Percentiles rank a stretch among this genome's conserved stretches.
phyloP scores from a whole-genome alignment of 2,113 vertebrate genomes.

The Orcinus orca region DNA sequence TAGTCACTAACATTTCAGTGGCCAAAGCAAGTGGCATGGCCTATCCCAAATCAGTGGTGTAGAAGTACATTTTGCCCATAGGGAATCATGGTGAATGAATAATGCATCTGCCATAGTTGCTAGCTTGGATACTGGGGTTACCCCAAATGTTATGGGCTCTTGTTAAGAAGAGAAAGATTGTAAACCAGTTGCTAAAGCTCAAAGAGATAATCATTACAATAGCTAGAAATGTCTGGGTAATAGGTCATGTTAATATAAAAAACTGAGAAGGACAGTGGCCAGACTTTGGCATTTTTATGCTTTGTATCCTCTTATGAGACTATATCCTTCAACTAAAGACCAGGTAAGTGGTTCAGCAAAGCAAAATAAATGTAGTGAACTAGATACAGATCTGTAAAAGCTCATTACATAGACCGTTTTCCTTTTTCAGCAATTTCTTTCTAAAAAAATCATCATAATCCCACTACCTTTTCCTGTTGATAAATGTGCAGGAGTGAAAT shows the following conservation, averaged over 20 bases:
- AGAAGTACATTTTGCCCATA: neutral
- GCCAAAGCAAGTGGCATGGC: neutral
- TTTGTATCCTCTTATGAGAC: neutral
- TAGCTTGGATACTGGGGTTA: neutral
- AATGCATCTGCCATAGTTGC: neutral
- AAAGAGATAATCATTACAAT: neutral
- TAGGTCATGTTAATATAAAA: neutral
- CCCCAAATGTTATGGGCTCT: neutral
- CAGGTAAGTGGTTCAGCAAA: neutral
- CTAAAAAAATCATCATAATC: constrained; percentile 10
- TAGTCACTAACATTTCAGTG: neutral
- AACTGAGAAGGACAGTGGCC: neutral
- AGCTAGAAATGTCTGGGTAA: neutral
- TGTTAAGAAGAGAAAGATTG: neutral
- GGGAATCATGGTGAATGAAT: neutral
- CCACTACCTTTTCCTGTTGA: constrained; percentile 77
- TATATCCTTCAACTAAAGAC: neutral
- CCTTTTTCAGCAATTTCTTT: constrained; percentile 20
- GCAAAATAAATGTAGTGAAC: neutral
- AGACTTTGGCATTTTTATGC: neutral
- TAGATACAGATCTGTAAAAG: neutral
- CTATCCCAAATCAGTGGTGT: neutral
- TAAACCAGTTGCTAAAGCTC: neutral
- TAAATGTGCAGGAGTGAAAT: constrained; percentile 72
- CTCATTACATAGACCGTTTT: constrained; percentile 15